A percentile compares a stretch with the other conserved stretches of the same genome.
These are phyloP conservation scores for Cylloceria caligata DNA, from an alignment of 2,888 invertebrate species.

Conservation along the genomic window DNA sequence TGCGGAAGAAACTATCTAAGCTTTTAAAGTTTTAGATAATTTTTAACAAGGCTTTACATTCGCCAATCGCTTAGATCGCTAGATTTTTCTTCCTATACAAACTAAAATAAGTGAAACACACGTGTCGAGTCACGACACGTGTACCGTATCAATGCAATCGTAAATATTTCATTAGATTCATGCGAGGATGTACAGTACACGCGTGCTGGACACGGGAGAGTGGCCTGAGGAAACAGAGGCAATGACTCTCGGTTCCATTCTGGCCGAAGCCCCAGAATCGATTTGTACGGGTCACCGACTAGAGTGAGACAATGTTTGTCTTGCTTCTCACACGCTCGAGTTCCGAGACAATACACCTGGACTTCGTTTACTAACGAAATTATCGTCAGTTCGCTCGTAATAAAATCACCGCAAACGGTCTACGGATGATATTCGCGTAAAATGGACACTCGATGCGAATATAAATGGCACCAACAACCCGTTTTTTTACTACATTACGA, in stretches of 20 bases:
- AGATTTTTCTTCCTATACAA: not conserved
- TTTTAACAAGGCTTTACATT: no score
- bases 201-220: not conserved
- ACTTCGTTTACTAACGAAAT: slow-evolving; percentile 58
- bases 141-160: not conserved
- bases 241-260: slow-evolving; percentile 39
- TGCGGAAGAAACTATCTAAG: no score
- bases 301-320: slow-evolving; percentile 10
- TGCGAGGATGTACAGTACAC: slow-evolving; percentile 3
- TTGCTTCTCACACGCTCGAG: not conserved
- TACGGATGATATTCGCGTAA: not conserved
- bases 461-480: not conserved
- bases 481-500: not conserved
- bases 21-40: no score
- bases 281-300: slow-evolving; percentile 42
- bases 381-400: slow-evolving; percentile 13
- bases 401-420: not conserved
- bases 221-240: slow-evolving; percentile 34
- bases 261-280: slow-evolving; percentile 54
- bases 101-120: not conserved
- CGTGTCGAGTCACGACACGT: not conserved
- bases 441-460: not conserved
- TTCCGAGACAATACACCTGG: slow-evolving; percentile 41
- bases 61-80: no score
- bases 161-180: slow-evolving; percentile 28